Conservation (phyloP, 2,797 vertebrate genomes). For the Glossophaga mutica region DNA sequence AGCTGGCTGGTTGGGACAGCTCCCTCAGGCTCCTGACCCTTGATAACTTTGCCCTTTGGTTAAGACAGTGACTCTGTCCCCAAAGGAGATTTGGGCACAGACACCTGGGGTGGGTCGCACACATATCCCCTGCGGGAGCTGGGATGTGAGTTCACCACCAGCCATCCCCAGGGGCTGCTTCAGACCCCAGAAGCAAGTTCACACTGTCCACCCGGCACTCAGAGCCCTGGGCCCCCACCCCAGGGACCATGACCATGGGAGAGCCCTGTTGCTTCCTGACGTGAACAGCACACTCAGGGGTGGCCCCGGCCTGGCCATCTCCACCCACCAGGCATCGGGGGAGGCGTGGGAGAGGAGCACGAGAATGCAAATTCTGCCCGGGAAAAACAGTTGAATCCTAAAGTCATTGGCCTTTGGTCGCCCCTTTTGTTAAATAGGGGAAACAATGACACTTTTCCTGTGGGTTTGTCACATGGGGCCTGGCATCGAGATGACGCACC, state of each 20-base stretch:
- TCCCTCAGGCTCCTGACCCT: neutral
- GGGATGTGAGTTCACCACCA: accelerated
- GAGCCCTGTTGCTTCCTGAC: neutral
- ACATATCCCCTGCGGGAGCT: too few relatives aligned
- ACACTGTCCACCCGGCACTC: accelerated
- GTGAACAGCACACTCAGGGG: too few relatives aligned
- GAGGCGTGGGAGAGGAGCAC: neutral
- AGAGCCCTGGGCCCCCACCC: accelerated
- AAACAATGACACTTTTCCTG: neutral
- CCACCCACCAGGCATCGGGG: neutral
- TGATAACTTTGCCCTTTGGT: neutral
- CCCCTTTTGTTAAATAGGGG: neutral
- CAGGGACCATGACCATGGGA: neutral
- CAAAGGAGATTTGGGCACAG: neutral
- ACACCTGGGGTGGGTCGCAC: accelerated
- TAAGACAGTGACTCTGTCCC: neutral
- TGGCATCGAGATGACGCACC: neutral
- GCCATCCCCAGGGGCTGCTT: neutral
- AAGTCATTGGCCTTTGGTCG: accelerated
- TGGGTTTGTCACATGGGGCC: neutral
- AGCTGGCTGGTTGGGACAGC: neutral
- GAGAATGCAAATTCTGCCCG: neutral
- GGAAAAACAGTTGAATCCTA: neutral
- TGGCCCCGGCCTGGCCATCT: neutral
- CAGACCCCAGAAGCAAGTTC: neutral